Evolutionary conservation across 2,888 invertebrate genomes (phyloP), one percentile per base, ranked within the genome.

Genomic region (Embidobia sp.): DNA sequence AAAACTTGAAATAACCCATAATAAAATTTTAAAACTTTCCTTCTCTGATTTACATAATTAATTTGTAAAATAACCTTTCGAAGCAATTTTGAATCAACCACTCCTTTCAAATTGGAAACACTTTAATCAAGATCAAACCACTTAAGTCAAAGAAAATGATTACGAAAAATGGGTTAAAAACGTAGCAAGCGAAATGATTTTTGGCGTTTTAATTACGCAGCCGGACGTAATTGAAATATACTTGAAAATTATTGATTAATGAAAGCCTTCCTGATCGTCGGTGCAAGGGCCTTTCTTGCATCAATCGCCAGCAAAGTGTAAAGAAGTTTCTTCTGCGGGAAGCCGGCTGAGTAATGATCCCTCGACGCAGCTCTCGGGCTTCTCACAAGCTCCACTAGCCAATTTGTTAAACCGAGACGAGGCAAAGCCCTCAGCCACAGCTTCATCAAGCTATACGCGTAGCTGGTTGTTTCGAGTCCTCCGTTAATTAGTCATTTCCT

Each of bases 401-500:
- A 84, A 84, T 84, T 83, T 80, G 81, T 82, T 72, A 80, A 80
- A 76, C 79, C 77, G 76, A 78, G 78, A 77, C 82, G 78, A 67
- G 63, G 66, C 48, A 57, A 77, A 77, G 72, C 79, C 74, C 77
- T 69, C 55, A 55, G 73, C 78, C 79, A 78, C 80, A 77, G 83
- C 77, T 84, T 83, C 83, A 83, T 83, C 80, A 83, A 67, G 73
- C 77, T 64, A 51, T 78, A 76, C 77, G 78, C 77, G 67, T 76
- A 64, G 72, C 67, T 67, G 63, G 46, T 76, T 70, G 79, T 80
- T 81, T 78, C 69, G 77, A 81, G 77, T 79, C 79, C 67, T 72
- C 76, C 77, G 81, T 84, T 84, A 84, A 83, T 84, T 84, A 82
- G 82, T 83, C 81, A 83, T 84, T 79, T 77, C 69, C 69, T 31